Base-by-base conservation (phyloP, 2,113 vertebrate genomes). In the Struthidea cinerea region DNA sequence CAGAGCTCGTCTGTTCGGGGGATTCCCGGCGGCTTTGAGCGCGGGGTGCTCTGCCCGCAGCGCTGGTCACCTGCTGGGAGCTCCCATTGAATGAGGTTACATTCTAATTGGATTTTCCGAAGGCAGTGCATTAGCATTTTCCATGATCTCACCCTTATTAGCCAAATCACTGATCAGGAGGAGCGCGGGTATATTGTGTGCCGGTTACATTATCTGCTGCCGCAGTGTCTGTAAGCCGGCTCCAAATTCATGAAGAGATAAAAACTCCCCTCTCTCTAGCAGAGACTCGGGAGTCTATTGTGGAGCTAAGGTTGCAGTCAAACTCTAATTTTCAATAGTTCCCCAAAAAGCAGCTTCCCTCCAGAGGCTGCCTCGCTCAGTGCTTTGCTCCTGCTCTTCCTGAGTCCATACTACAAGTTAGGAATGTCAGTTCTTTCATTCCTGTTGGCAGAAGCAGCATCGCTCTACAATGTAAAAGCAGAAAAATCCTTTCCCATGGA, bases 71-170 rank as follows among this genome's bases (percentile, higher is more conserved):
- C 93, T 88, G 89, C 94, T 93, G 89, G 83, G 94, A 96, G 74
- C 86, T 92, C 37, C 13, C 87, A 97, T 89, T 95, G 55, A 97
- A 77, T 52, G 92, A 74, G 64, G 35, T 81, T 84, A 95, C 94
- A 81, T 93, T 81, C 71, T 94, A 95, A 96, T 94, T 97, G 90
- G 94, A 95, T 97, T 96, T 97, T 94, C 90, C 84, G 10, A 94
- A 67, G 75, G 87, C 93, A 92, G 10, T 3, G 3, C 86, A 85
- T 97, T 93, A 97, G 94, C 94, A 94, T 97, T 96, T 97, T 97
- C 96, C 95, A 94, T 93, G 89, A 96, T 97, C 94, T 97, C 96
- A 96, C 77, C 94, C 95, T 92, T 94, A 94, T 97, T 97, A 91
- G 89, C 93, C 80, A 89, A 94, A 90, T 95, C 64, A 46, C 80